phyloP scores from a whole-genome alignment of 2,888 invertebrate genomes.

The Pecten maximus region DNA sequence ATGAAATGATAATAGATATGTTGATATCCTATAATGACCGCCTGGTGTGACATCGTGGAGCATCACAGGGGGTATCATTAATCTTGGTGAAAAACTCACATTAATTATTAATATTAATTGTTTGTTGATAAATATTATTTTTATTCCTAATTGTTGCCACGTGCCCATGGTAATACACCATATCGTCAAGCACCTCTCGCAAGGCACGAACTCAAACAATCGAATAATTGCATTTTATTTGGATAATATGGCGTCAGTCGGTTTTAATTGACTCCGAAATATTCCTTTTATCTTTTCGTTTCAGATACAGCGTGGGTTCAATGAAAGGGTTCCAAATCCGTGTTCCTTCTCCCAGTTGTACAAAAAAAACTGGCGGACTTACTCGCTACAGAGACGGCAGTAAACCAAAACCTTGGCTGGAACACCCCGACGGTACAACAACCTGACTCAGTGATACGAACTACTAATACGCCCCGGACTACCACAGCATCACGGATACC shows the following conservation, averaged over 20 bases:
- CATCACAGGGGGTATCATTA: background rate
- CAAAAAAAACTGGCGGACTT: background rate
- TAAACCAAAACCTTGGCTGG: background rate
- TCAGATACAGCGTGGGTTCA: slow-evolving; percentile 13
- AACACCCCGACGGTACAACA: background rate
- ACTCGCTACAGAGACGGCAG: background rate
- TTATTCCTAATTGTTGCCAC: slow-evolving; percentile 2
- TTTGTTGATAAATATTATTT: slow-evolving; percentile 20
- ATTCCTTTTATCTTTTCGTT: slow-evolving; percentile 30
- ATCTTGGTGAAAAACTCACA: background rate
- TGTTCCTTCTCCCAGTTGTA: background rate
- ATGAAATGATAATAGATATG: background rate
- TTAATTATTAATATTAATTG: slow-evolving; percentile 1
- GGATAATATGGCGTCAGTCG: slow-evolving; percentile 23
- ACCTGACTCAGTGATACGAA: background rate
- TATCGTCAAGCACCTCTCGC: background rate
- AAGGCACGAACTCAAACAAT: slow-evolving; percentile 15
- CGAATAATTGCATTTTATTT: slow-evolving; percentile 18
- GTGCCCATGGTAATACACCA: background rate
- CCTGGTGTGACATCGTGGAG: background rate
- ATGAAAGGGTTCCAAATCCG: slow-evolving; percentile 33
- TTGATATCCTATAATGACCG: background rate
- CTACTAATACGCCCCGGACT: background rate
- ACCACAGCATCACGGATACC: background rate
- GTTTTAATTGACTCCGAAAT: slow-evolving; percentile 8